Evolutionary conservation across 2,888 invertebrate genomes (phyloP).

Genomic region (Agriopis marginaria): DNA sequence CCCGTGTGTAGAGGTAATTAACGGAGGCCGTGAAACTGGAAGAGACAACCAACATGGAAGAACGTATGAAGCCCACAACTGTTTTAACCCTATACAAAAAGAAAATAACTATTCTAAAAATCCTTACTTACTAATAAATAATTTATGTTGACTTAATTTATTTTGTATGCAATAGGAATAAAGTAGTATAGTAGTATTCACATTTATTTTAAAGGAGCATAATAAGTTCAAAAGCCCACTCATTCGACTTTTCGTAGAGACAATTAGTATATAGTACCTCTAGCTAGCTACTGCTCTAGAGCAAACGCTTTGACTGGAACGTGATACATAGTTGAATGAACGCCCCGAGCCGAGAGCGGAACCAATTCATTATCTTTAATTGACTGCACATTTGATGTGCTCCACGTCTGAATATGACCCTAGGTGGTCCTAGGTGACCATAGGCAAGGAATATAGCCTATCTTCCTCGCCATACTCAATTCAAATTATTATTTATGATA

Average conservation of each 20-base stretch:
- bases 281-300: too few relatives aligned
- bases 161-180: not conserved
- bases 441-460: too few relatives aligned
- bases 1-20: not conserved
- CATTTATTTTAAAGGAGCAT: too few relatives aligned
- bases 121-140: not conserved
- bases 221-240: too few relatives aligned
- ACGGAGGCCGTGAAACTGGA: not conserved
- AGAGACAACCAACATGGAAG: not conserved
- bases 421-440: too few relatives aligned
- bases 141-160: not conserved
- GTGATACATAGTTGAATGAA: conserved; percentile 35
- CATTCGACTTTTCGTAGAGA: too few relatives aligned
- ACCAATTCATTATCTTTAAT: conserved; percentile 6
- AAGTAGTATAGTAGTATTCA: not conserved
- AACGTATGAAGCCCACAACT: not conserved
- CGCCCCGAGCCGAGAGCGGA: conserved; percentile 21
- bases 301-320: not conserved
- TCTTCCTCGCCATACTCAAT: too few relatives aligned
- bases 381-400: conserved; percentile 3
- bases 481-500: too few relatives aligned
- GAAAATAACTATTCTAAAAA: not conserved
- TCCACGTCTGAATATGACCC: not conserved
- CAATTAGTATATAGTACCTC: too few relatives aligned
- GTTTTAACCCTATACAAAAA: not conserved